Conservation (phyloP, 2,888 invertebrate genomes). For the Nemoura dubitans region DNA sequence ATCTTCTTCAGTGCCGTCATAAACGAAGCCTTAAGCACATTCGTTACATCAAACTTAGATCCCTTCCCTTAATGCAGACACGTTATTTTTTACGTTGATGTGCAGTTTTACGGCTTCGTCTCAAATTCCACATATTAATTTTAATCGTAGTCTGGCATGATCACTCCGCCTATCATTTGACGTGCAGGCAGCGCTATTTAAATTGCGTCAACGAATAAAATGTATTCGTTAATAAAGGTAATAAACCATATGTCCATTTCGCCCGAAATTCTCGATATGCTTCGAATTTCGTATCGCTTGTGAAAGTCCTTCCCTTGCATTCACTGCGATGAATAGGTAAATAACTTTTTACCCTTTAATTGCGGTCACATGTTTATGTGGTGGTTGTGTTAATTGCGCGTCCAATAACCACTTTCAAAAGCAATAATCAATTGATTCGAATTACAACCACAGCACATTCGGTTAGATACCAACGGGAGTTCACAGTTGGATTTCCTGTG, state of each 20-base stretch:
- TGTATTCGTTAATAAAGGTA: too few relatives aligned
- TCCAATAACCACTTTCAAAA: not conserved
- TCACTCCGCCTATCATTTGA: not conserved
- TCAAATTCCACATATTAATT: not conserved
- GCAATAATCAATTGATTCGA: not conserved
- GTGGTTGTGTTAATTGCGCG: not conserved
- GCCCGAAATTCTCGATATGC: not conserved
- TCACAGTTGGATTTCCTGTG: not conserved
- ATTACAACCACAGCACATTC: not conserved
- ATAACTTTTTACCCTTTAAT: not conserved
- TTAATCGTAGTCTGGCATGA: not conserved
- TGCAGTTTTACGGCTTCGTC: not conserved
- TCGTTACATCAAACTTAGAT: not conserved
- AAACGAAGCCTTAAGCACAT: not conserved
- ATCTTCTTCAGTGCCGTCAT: not conserved
- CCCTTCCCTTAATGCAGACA: not conserved
- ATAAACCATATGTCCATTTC: too few relatives aligned
- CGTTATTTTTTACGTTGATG: constrained; percentile 5
- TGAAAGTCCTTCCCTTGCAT: not conserved
- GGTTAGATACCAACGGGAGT: not conserved
- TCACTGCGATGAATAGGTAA: not conserved
- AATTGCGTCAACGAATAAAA: not conserved
- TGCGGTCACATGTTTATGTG: not conserved
- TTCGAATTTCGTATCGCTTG: not conserved
- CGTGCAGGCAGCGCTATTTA: not conserved